phyloP scores from a whole-genome alignment of 1,140 invertebrate species.

The Telenomus remus region DNA sequence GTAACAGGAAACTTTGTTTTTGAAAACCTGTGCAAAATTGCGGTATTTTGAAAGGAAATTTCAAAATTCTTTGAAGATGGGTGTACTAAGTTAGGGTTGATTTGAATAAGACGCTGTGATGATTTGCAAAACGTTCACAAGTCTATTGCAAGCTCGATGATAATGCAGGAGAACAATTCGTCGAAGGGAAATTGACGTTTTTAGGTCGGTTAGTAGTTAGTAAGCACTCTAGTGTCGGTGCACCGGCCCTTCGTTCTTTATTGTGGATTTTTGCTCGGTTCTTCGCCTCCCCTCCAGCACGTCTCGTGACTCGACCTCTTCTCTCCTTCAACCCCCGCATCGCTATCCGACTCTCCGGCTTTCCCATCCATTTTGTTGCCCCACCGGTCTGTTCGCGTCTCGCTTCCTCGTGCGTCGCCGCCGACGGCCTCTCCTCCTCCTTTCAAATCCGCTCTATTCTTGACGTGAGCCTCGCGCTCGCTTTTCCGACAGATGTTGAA shows the following conservation, averaged over 20 bases:
- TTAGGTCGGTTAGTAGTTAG: slow-evolving; percentile 63
- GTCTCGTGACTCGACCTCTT: slow-evolving; percentile 56
- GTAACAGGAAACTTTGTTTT: no score
- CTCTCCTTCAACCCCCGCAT: slow-evolving; percentile 56
- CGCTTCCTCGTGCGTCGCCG: slow-evolving; percentile 13
- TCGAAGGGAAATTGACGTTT: slow-evolving; percentile 62
- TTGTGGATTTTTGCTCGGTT: slow-evolving; percentile 58
- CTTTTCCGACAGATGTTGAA: slow-evolving; percentile 60
- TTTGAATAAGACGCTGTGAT: background rate
- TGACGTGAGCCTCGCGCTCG: slow-evolving; percentile 34
- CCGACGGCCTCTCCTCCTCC: slow-evolving; percentile 9
- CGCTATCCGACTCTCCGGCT: slow-evolving; percentile 48
- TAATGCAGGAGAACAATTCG: slow-evolving; percentile 37
- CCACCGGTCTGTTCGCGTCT: slow-evolving; percentile 29
- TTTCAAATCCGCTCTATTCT: slow-evolving; percentile 52
- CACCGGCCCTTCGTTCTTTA: slow-evolving; percentile 62
- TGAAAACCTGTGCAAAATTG: no score
- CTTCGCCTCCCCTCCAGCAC: slow-evolving; percentile 47
- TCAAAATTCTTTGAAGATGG: no score
- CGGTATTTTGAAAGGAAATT: no score
- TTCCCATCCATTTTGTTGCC: slow-evolving; percentile 56
- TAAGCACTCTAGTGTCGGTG: slow-evolving; percentile 46
- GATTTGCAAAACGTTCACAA: slow-evolving; percentile 27
- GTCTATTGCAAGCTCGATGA: slow-evolving; percentile 37
- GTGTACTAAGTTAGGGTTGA: background rate